Conservation (phyloP, 2,888 invertebrate species). For the Synanthedon andrenaeformis region DNA sequence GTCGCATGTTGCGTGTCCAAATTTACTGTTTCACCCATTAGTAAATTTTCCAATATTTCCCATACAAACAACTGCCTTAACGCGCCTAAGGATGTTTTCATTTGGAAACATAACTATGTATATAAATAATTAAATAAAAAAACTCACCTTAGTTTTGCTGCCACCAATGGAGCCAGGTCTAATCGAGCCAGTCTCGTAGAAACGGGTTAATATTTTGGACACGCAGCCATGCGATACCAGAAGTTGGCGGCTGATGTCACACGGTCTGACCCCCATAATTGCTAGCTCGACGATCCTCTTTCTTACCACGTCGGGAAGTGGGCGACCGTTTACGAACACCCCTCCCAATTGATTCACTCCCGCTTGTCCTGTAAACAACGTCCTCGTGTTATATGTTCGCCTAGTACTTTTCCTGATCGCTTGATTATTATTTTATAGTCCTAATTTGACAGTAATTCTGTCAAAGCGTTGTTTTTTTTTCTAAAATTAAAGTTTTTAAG, state of each 20-base stretch:
- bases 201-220: constrained; percentile 95
- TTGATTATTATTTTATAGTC: too few species aligned
- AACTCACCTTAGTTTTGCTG: constrained; percentile 90
- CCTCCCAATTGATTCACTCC: constrained; percentile 98
- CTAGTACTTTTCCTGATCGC: too few species aligned
- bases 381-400: too few species aligned
- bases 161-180: constrained; percentile 95
- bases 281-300: constrained; percentile 95
- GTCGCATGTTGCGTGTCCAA: too few species aligned
- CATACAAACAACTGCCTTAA: too few species aligned
- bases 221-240: constrained; percentile 98
- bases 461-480: too few species aligned
- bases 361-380: constrained; percentile 81
- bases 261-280: constrained; percentile 92
- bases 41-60: too few species aligned
- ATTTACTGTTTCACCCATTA: too few species aligned
- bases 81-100: too few species aligned
- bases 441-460: too few species aligned
- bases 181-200: constrained; percentile 97
- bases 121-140: neutral
- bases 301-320: constrained; percentile 93
- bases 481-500: too few species aligned
- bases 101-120: neutral
- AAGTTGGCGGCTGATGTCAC: constrained; percentile 95
- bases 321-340: constrained; percentile 97